Percentiles rank a stretch among this genome's conserved stretches.
phyloP scores from a whole-genome alignment of 2,113 vertebrate genomes.

The Phocoena phocoena region DNA sequence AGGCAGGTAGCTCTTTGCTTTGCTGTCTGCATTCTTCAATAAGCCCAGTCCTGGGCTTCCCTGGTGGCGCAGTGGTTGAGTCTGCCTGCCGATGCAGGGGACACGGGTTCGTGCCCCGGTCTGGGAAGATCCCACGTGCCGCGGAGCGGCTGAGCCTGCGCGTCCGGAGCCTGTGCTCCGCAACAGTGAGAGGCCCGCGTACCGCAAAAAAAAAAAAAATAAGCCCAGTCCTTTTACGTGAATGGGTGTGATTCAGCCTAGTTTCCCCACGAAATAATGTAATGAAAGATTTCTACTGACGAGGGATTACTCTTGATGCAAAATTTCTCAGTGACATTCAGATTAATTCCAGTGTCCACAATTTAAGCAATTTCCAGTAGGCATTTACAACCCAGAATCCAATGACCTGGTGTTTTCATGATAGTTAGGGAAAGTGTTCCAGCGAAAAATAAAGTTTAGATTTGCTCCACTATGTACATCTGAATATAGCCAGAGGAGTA shows the following conservation, averaged over 20 bases:
- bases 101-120: too few species aligned
- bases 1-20: not conserved
- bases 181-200: too few species aligned
- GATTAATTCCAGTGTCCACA: not conserved
- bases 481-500: not conserved
- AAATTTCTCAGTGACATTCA: conserved; percentile 29
- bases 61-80: too few species aligned
- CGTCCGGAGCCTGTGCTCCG: too few species aligned
- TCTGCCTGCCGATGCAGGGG: too few species aligned
- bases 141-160: too few species aligned
- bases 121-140: too few species aligned
- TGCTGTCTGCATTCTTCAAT: not conserved
- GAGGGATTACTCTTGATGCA: not conserved
- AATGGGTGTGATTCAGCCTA: not conserved
- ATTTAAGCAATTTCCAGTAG: conserved; percentile 19
- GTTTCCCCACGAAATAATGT: conserved; percentile 26
- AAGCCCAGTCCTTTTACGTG: not conserved
- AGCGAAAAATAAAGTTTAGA: not conserved
- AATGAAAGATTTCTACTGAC: not conserved
- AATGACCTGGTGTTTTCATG: not conserved
- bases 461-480: conserved; percentile 10
- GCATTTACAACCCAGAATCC: conserved; percentile 24
- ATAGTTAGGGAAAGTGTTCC: not conserved
- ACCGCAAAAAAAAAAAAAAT: too few species aligned
- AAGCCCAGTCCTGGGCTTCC: not conserved